These are phyloP conservation scores for Erpetoichthys calabaricus DNA, from an alignment of 2,797 vertebrate genomes.

Conservation along the genomic window DNA sequence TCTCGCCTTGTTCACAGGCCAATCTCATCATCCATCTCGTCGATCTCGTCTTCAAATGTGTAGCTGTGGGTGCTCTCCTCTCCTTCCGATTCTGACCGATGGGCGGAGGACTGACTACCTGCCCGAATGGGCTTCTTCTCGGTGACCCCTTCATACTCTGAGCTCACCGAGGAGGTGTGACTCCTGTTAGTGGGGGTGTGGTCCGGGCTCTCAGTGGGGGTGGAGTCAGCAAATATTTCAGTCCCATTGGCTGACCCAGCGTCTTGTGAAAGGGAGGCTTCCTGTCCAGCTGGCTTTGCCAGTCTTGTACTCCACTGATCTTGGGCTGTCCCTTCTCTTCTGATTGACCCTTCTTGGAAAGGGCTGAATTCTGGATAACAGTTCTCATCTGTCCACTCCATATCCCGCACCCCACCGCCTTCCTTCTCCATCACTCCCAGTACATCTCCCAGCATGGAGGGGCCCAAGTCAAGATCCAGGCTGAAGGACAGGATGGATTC, in stretches of 20 bases:
- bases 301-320: slow-evolving; percentile 27
- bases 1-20: slow-evolving; percentile 38
- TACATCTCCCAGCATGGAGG: slow-evolving; percentile 80
- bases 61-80: slow-evolving; percentile 43
- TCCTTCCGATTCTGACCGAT: slow-evolving; percentile 44
- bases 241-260: too few relatives aligned
- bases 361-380: too few relatives aligned
- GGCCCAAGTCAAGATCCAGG: slow-evolving; percentile 72
- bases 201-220: slow-evolving; percentile 36
- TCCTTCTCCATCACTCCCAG: slow-evolving; percentile 72
- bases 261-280: too few relatives aligned
- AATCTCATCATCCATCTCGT: slow-evolving; percentile 68
- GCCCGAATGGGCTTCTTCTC: slow-evolving; percentile 38
- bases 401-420: too few relatives aligned
- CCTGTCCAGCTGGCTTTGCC: too few relatives aligned
- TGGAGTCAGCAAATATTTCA: slow-evolving; percentile 2
- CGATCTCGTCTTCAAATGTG: slow-evolving; percentile 62
- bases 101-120: slow-evolving; percentile 6
- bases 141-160: slow-evolving; percentile 47
- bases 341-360: not conserved
- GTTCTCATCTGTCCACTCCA: too few relatives aligned
- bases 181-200: slow-evolving; percentile 24
- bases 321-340: slow-evolving; percentile 21
- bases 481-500: slow-evolving; percentile 57
- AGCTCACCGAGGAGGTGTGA: slow-evolving; percentile 51